Evolutionary conservation across 2,113 vertebrate genomes (phyloP).

Genomic region (Speoplatyrhinus poulsoni): DNA sequence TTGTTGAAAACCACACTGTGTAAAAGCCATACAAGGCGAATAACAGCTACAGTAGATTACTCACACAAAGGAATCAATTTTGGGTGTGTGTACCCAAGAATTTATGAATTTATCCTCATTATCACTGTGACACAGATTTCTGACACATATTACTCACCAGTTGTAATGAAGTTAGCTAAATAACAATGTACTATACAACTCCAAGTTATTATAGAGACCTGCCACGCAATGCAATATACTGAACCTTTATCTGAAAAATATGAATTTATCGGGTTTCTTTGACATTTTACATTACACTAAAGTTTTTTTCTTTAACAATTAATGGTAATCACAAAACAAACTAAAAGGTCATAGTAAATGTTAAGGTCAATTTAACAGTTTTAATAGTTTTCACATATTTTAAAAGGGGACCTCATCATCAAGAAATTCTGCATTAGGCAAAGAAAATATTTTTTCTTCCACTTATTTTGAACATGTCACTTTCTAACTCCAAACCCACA

Average conservation of each 20-base stretch:
- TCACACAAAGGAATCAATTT: constrained; percentile 27
- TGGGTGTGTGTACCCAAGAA: constrained; percentile 1
- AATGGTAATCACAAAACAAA: constrained; percentile 34
- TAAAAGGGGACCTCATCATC: constrained; percentile 30
- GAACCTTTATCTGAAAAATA: no score
- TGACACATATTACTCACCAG: constrained; percentile 23
- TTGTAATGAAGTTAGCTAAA: constrained; percentile 11
- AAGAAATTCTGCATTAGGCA: constrained; percentile 24
- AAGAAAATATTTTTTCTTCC: constrained; percentile 23
- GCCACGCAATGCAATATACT: neutral
- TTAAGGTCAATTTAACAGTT: constrained; percentile 28
- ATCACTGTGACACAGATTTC: neutral
- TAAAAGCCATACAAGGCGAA: constrained; percentile 28
- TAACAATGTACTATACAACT: neutral
- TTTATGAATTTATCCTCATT: constrained; percentile 46
- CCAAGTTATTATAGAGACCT: constrained; percentile 3
- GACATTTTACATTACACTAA: no score
- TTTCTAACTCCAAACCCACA: constrained; percentile 36
- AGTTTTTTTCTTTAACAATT: constrained; percentile 2
- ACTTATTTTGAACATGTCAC: constrained; percentile 37
- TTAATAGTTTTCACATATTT: constrained; percentile 20
- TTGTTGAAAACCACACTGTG: constrained; percentile 26
- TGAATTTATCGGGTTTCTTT: no score
- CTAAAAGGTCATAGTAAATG: constrained; percentile 32
- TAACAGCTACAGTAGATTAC: constrained; percentile 31